These are phyloP conservation scores for Electrona antarctica DNA, from an alignment of 2,113 vertebrate genomes.

Conservation along the genomic window DNA sequence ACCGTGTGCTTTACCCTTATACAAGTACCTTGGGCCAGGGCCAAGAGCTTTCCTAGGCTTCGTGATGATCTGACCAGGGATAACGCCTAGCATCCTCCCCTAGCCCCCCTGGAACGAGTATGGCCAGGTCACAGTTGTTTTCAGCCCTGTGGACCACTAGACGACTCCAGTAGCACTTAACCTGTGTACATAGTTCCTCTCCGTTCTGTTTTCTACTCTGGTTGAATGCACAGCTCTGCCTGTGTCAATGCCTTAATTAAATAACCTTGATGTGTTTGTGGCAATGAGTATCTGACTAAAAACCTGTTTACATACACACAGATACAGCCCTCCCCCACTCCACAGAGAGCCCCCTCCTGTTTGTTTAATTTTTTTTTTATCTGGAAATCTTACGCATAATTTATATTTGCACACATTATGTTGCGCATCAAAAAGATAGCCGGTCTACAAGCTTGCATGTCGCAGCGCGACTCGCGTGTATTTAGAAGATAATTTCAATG, in stretches of 20 bases:
- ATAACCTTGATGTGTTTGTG: slow-evolving; percentile 47
- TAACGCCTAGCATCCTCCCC: slow-evolving; percentile 34
- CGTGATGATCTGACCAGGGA: slow-evolving; percentile 28
- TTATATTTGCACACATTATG: too few relatives aligned
- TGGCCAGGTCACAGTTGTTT: slow-evolving; percentile 31
- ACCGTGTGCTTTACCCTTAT: slow-evolving; percentile 24
- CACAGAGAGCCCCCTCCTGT: slow-evolving; percentile 7
- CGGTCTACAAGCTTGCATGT: too few relatives aligned
- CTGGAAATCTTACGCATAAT: neutral
- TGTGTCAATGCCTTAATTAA: slow-evolving; percentile 72
- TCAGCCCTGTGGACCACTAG: slow-evolving; percentile 53
- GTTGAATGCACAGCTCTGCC: slow-evolving; percentile 55
- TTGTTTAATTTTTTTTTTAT: slow-evolving; percentile 17
- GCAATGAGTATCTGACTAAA: slow-evolving; percentile 52
- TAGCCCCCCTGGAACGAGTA: slow-evolving; percentile 35
- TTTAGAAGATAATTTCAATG: too few relatives aligned
- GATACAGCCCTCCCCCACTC: slow-evolving; percentile 11
- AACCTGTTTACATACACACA: slow-evolving; percentile 48
- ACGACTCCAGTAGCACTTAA: slow-evolving; percentile 67
- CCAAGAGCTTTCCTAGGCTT: slow-evolving; percentile 38
- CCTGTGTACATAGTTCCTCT: slow-evolving; percentile 68
- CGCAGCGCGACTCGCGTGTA: too few relatives aligned
- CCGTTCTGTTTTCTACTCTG: slow-evolving; percentile 64
- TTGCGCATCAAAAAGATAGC: too few relatives aligned
- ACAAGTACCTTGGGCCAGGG: slow-evolving; percentile 29